Conservation (phyloP, 2,113 vertebrate genomes). For the Leucoraja erinaceus region DNA sequence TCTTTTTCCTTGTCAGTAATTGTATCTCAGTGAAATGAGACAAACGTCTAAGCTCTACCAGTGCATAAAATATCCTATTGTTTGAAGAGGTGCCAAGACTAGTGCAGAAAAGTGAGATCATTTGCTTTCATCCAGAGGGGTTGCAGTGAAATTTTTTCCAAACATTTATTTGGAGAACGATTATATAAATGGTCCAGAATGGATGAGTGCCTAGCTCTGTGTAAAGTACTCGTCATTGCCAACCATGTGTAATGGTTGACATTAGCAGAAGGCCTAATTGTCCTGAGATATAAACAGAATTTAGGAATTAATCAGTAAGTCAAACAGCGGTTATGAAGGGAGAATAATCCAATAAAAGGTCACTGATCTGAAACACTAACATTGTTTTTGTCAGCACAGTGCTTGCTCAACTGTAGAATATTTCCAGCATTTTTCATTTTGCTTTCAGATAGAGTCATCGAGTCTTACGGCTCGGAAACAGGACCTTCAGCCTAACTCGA, state of each 20-base stretch:
- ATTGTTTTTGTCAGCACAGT: no score
- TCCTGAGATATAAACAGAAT: no score
- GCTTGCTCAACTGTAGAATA: no score
- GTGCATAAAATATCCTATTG: not conserved
- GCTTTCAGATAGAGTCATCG: no score
- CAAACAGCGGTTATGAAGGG: no score
- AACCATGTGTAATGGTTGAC: not conserved
- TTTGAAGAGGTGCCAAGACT: not conserved
- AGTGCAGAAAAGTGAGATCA: slow-evolving; percentile 5
- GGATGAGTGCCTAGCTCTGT: not conserved
- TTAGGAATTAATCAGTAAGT: no score
- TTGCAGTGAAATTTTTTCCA: not conserved
- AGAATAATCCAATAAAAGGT: no score
- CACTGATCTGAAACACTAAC: no score
- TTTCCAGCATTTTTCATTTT: no score
- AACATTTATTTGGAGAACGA: not conserved
- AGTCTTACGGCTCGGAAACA: no score
- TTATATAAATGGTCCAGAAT: not conserved
- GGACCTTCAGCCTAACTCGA: no score
- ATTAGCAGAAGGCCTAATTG: not conserved
- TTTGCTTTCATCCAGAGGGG: not conserved
- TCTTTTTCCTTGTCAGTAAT: not conserved
- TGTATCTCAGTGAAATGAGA: not conserved
- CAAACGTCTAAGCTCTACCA: not conserved
- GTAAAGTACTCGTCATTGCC: not conserved